Base-by-base conservation (phyloP, 1,140 invertebrate genomes). In the Drosophila quadrilineata region DNA sequence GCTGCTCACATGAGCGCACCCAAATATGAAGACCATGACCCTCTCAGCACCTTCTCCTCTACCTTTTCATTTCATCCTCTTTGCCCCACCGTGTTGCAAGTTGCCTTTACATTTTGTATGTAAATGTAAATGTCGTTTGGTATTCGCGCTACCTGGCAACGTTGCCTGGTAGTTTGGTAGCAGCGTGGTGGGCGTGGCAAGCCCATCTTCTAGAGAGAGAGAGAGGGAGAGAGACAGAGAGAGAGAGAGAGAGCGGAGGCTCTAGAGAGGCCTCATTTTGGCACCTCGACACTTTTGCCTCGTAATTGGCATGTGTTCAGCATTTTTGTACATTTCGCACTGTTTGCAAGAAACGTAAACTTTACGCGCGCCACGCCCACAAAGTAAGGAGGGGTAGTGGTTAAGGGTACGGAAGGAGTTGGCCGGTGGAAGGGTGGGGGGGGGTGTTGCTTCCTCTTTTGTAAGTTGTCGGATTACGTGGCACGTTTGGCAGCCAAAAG, bases 301-400 rank as follows among this genome's bases (percentile, higher is more conserved):
- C 74, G 70, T 84, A 84, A 84, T 84, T 84, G 77, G 77, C 77
- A 84, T 84, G 77, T 85, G 77, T 84, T 84, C 79, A 84, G 77
- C 77, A 85, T 84, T 84, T 66, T 84, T 77, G 77, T 84, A 84
- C 64, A 76, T 50, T 84, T 84, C 77, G 77, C 79, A 77, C 77
- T 67, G 79, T 71, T 84, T 56, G 79, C 79, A 84, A 49, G 74
- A 82, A 59, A 56, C 40, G 56, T 54, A 68, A 65, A 38, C 59
- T 72, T 64, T n/a, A n/a, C n/a, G 49, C 53, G 16, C 40, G 41
- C 46, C 10, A 41, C 64, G 38, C 52, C 58, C 53, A 22, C 38
- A 28, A 9, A 48, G 21, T 19, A 14, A 26, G 19, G 24, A 10
- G 17, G 31, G n/a, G n/a, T n/a, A 50, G 31, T 35, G 3, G 33